A percentile compares a stretch with the other conserved stretches of the same genome.
These are phyloP conservation scores for Chrysotoxum bicinctum DNA, from an alignment of 2,888 invertebrate species.

Conservation along the genomic window DNA sequence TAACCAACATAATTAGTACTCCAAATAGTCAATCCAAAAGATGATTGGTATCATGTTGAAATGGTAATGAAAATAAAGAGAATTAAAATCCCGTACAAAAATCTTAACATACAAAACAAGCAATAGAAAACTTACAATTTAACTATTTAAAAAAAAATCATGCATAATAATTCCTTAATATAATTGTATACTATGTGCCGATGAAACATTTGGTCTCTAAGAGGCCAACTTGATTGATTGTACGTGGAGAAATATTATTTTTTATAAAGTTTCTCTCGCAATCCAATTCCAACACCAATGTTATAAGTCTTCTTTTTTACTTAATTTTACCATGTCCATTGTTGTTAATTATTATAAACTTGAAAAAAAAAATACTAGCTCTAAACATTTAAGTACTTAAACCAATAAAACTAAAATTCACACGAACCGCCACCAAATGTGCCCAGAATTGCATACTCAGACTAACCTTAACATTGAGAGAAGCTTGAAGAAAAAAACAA, in stretches of 20 bases:
- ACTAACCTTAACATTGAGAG: constrained; percentile 1
- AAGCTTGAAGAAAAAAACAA: not conserved
- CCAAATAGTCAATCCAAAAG: too few species aligned
- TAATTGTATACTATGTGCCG: too few species aligned
- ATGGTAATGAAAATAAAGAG: too few species aligned
- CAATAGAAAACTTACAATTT: too few species aligned
- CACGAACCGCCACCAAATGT: constrained; percentile 48
- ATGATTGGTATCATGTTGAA: too few species aligned
- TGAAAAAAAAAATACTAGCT: not conserved
- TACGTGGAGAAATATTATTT: not conserved
- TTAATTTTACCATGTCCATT: not conserved
- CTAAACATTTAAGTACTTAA: not conserved
- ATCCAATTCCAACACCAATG: not conserved
- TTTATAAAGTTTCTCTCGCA: not conserved
- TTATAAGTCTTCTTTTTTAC: not conserved
- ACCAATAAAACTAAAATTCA: not conserved
- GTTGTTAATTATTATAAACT: not conserved
- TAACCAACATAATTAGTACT: too few species aligned
- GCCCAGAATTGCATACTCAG: constrained; percentile 27
- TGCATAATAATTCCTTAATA: too few species aligned
- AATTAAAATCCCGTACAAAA: too few species aligned
- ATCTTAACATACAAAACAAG: too few species aligned
- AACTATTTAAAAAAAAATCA: too few species aligned
- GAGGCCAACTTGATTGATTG: too few species aligned
- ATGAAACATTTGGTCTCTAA: too few species aligned